These are phyloP conservation scores for Ommatoiulus sabulosus DNA, from an alignment of 2,888 invertebrate species.

Conservation along the genomic window DNA sequence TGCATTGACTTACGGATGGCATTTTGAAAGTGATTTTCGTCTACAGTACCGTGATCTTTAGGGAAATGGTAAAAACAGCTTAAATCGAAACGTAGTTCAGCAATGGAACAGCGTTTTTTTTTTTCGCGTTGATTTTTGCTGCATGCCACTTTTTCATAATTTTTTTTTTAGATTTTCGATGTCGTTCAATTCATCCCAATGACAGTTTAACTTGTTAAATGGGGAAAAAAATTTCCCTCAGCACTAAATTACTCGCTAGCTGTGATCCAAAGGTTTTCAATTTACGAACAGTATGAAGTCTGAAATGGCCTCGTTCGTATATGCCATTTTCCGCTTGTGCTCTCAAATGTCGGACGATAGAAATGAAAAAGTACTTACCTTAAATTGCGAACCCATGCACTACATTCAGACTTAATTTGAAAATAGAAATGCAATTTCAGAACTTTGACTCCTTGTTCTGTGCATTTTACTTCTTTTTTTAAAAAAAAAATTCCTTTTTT, in stretches of 20 bases:
- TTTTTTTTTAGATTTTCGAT: slow-evolving; percentile 28
- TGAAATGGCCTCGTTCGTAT: background rate
- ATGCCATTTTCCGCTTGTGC: background rate
- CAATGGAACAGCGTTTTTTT: background rate
- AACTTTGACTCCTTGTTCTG: background rate
- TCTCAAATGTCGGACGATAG: background rate
- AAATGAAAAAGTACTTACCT: background rate
- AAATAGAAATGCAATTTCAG: slow-evolving; percentile 11
- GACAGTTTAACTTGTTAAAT: slow-evolving; percentile 50
- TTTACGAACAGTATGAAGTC: background rate
- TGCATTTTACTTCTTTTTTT: background rate
- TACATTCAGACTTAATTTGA: background rate
- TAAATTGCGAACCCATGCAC: background rate
- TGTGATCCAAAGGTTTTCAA: slow-evolving; percentile 13
- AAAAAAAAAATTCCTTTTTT: too few relatives aligned
- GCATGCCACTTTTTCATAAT: slow-evolving; percentile 10
- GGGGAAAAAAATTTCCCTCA: slow-evolving; percentile 9
- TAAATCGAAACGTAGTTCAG: slow-evolving; percentile 7
- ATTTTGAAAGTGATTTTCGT: background rate
- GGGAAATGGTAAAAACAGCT: background rate
- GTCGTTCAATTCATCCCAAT: slow-evolving; percentile 31
- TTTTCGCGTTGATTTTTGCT: background rate
- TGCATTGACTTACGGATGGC: background rate
- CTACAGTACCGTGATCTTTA: background rate
- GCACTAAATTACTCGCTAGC: background rate